Conservation (phyloP, 2,113 vertebrate genomes). For the Aegotheles bennettii region DNA sequence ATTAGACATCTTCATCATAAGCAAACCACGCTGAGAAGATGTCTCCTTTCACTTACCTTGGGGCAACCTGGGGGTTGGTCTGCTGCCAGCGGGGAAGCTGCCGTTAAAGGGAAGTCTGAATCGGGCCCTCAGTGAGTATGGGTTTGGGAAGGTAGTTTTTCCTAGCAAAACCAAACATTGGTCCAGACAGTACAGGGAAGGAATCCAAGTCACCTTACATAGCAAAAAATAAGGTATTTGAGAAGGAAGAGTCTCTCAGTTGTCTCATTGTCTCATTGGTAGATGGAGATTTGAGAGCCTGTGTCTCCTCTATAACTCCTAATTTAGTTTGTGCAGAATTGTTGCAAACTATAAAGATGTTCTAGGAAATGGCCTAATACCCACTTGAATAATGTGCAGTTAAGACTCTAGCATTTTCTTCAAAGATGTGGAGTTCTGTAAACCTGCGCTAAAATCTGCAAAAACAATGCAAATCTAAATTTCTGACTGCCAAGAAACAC, state of each 20-base stretch:
- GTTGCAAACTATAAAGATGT: neutral
- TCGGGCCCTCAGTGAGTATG: neutral
- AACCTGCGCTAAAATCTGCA: neutral
- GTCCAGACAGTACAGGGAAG: neutral
- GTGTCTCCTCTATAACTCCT: neutral
- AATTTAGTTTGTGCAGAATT: neutral
- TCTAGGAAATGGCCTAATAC: neutral
- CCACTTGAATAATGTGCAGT: neutral
- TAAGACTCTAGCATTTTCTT: neutral
- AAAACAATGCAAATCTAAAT: neutral
- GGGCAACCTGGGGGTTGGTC: neutral
- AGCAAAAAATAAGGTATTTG: neutral
- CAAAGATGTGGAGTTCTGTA: neutral
- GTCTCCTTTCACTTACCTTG: neutral
- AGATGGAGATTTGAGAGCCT: neutral
- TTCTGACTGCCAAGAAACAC: neutral
- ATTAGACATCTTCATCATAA: neutral
- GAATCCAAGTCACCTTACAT: neutral
- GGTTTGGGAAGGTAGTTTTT: neutral
- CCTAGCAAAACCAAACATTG: neutral
- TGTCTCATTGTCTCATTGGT: neutral
- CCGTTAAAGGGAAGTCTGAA: neutral
- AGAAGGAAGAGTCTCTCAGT: neutral
- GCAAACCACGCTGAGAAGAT: neutral
- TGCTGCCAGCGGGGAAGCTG: fast-evolving